These are phyloP conservation scores for Unio delphinus DNA, from an alignment of 2,888 invertebrate species.

Conservation along the genomic window DNA sequence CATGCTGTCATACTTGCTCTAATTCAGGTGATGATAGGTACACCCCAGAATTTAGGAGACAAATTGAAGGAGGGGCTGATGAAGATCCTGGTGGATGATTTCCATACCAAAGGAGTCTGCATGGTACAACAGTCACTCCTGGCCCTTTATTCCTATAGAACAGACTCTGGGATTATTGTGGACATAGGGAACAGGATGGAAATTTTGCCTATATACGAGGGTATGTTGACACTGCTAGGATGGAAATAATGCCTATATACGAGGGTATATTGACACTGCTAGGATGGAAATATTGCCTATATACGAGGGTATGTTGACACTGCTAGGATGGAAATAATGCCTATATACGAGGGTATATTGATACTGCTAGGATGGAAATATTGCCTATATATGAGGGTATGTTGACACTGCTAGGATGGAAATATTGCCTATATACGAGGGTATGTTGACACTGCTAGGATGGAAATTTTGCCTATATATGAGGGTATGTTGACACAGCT, in stretches of 20 bases:
- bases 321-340: slow-evolving; percentile 67
- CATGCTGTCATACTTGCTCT: not conserved
- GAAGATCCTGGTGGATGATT: slow-evolving; percentile 71
- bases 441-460: slow-evolving; percentile 67
- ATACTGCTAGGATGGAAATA: slow-evolving; percentile 72
- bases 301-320: too few species aligned
- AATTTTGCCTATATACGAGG: slow-evolving; percentile 76
- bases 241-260: too few species aligned
- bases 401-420: slow-evolving; percentile 70
- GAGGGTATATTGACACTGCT: too few species aligned
- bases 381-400: slow-evolving; percentile 76
- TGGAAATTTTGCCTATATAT: slow-evolving; percentile 76
- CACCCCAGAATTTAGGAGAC: slow-evolving; percentile 73
- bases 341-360: slow-evolving; percentile 75
- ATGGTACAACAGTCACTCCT: slow-evolving; percentile 75
- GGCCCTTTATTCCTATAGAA: slow-evolving; percentile 76
- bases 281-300: too few species aligned
- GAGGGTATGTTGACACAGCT: slow-evolving; percentile 71
- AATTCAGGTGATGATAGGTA: slow-evolving; percentile 71
- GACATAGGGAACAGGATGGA: slow-evolving; percentile 77
- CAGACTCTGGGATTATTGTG: slow-evolving; percentile 76
- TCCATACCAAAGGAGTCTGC: slow-evolving; percentile 72
- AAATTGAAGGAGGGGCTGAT: slow-evolving; percentile 72
- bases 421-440: slow-evolving; percentile 76
- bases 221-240: slow-evolving; percentile 57